A percentile compares a stretch with the other conserved stretches of the same genome.
These are phyloP conservation scores for Aphidoletes aphidimyza DNA, from an alignment of 2,888 invertebrate genomes.

Conservation along the genomic window DNA sequence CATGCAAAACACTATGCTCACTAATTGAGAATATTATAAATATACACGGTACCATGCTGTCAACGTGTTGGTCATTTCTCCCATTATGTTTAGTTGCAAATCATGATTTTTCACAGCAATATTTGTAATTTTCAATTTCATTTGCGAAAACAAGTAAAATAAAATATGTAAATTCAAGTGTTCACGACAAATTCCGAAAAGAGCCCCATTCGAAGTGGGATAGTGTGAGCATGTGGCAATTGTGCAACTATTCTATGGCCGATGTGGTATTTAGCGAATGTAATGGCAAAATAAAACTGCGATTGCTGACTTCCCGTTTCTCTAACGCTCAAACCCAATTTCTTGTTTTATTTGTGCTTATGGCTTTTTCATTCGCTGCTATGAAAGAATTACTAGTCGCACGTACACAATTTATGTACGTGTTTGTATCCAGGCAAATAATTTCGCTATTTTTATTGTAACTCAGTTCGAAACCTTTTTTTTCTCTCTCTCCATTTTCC, in stretches of 20 bases:
- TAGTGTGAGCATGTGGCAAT: too few relatives aligned
- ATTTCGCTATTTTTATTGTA: slow-evolving; percentile 36
- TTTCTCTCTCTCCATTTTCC: background rate
- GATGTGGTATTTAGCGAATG: background rate
- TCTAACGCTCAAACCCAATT: too few relatives aligned
- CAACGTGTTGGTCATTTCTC: too few relatives aligned
- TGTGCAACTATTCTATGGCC: too few relatives aligned
- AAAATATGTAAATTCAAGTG: slow-evolving; percentile 11
- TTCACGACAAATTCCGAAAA: background rate
- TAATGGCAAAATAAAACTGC: background rate
- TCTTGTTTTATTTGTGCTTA: too few relatives aligned
- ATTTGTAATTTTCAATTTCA: background rate
- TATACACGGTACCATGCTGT: too few relatives aligned
- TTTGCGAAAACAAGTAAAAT: background rate
- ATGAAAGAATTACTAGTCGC: background rate
- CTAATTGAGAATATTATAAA: too few relatives aligned
- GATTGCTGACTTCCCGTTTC: background rate
- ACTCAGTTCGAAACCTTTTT: background rate
- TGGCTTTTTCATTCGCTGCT: background rate
- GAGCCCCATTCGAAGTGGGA: too few relatives aligned
- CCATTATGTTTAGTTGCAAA: too few relatives aligned
- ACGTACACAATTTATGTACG: slow-evolving; percentile 51
- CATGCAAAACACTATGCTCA: too few relatives aligned
- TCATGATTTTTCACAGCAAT: background rate
- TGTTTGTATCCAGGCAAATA: slow-evolving; percentile 42